Evolutionary conservation across 2,888 invertebrate species (phyloP).

Genomic region (Neoscelio sp.): DNA sequence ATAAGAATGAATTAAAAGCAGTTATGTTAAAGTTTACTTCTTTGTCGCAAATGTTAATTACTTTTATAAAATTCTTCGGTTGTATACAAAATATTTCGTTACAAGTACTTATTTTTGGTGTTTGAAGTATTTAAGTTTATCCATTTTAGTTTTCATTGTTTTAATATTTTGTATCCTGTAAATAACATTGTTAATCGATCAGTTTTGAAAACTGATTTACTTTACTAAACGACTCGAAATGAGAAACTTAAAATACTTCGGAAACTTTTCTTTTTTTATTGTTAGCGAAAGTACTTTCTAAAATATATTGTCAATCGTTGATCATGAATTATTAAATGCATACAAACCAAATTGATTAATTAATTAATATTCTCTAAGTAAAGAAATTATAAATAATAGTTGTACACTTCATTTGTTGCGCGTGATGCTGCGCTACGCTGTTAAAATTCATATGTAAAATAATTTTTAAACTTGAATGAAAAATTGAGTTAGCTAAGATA

Average conservation of each 20-base stretch:
- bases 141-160: neutral
- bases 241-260: slow-evolving; percentile 16
- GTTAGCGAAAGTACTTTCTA: neutral
- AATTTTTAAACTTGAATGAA: no score
- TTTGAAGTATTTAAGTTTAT: neutral
- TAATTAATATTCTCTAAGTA: no score
- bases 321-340: no score
- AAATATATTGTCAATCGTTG: no score
- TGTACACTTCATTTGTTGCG: no score
- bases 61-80: slow-evolving; percentile 16
- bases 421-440: no score
- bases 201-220: slow-evolving; percentile 18
- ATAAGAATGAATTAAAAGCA: slow-evolving; percentile 31
- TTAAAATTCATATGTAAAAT: no score
- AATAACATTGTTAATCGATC: slow-evolving; percentile 7
- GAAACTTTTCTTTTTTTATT: neutral
- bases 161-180: slow-evolving; percentile 8
- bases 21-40: slow-evolving; percentile 15
- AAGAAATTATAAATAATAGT: no score
- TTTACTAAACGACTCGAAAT: slow-evolving; percentile 20
- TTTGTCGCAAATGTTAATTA: slow-evolving; percentile 24
- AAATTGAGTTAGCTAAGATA: no score
- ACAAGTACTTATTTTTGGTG: neutral
- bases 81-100: neutral
- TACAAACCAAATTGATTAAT: no score